These are phyloP conservation scores for Nyctibius grandis DNA, from an alignment of 2,797 vertebrate species.

Conservation along the genomic window DNA sequence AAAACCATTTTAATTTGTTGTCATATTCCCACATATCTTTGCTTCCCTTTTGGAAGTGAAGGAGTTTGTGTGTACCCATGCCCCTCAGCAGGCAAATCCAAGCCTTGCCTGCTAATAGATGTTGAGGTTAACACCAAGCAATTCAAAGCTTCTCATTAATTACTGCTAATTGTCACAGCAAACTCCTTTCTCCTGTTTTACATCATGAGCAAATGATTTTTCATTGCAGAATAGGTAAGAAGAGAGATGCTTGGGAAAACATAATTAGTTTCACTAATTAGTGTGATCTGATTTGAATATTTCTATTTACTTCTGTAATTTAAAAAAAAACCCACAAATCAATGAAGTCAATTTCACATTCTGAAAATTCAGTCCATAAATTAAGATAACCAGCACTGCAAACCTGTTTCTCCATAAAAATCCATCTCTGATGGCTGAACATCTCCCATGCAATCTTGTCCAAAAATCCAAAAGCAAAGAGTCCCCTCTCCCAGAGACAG, in stretches of 20 bases:
- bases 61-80: neutral
- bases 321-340: neutral
- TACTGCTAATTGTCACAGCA: slow-evolving; percentile 30
- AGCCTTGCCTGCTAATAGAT: neutral
- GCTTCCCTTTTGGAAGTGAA: neutral
- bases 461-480: neutral
- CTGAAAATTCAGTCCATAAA: neutral
- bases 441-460: neutral
- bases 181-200: slow-evolving; percentile 12
- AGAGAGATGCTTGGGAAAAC: neutral
- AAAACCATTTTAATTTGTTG: neutral
- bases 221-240: neutral
- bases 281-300: slow-evolving; percentile 24
- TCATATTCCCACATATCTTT: neutral
- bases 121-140: neutral
- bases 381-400: neutral
- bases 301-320: neutral
- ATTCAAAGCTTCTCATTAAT: slow-evolving; percentile 54
- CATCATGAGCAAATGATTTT: slow-evolving; percentile 19
- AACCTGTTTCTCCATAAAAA: neutral
- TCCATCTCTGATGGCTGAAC: neutral
- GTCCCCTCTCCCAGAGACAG: neutral
- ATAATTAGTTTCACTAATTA: slow-evolving; percentile 27
- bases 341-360: neutral
- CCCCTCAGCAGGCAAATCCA: neutral